Evolutionary conservation across 2,888 invertebrate genomes (phyloP).

Genomic region (Drosophila yooni): DNA sequence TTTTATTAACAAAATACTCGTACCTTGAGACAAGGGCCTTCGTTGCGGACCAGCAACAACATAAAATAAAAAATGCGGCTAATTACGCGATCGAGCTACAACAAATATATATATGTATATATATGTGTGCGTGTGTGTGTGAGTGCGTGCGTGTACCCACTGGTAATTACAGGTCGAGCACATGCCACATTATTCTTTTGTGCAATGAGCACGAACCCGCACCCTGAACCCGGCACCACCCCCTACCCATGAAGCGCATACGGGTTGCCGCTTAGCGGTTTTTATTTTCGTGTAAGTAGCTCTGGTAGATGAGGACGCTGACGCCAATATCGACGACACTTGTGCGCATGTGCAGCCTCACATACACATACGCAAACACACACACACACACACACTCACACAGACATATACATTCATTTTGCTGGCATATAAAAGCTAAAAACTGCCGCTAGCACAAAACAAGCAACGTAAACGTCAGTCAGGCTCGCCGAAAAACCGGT

Average conservation of each 20-base stretch:
- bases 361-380: conserved; percentile 15
- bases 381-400: conserved; percentile 8
- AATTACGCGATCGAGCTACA: conserved; percentile 62
- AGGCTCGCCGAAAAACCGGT: conserved; percentile 69
- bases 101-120: conserved; percentile 13
- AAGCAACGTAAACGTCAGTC: conserved; percentile 72
- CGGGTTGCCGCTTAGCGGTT: conserved; percentile 48
- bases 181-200: conserved; percentile 82
- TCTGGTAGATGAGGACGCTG: conserved; percentile 41
- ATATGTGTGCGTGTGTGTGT: conserved; percentile 4
- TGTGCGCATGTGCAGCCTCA: conserved; percentile 67
- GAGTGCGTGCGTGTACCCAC: conserved; percentile 39
- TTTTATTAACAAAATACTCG: conserved; percentile 56
- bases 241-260: conserved; percentile 2
- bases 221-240: conserved; percentile 20
- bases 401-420: conserved; percentile 21
- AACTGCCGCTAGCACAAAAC: conserved; percentile 67
- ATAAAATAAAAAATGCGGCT: conserved; percentile 64
- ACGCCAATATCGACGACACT: conserved; percentile 69
- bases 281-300: conserved; percentile 52
- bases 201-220: conserved; percentile 72
- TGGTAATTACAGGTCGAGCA: conserved; percentile 72
- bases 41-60: conserved; percentile 39
- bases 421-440: conserved; percentile 52
- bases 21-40: conserved; percentile 73